phyloP scores from a whole-genome alignment of 2,797 vertebrate genomes.

The Geotrypetes seraphini region DNA sequence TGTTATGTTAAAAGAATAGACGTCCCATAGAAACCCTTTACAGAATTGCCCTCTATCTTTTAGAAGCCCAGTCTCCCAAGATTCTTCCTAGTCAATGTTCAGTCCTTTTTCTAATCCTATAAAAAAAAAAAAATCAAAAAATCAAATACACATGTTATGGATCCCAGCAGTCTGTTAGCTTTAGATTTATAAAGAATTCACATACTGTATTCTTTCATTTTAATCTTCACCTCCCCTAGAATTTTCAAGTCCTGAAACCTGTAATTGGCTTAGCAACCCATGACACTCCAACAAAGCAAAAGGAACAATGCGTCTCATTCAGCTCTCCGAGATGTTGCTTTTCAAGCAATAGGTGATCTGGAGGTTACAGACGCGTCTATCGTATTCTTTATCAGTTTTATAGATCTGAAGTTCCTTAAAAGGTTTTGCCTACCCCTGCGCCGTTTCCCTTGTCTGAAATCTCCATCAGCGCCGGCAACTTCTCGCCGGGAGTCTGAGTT shows the following conservation, averaged over 20 bases:
- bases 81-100: too few relatives aligned
- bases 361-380: slow-evolving; percentile 17
- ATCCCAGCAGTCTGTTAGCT: too few relatives aligned
- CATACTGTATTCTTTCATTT: not conserved
- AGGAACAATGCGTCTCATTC: slow-evolving; percentile 23
- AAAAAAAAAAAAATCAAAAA: too few relatives aligned
- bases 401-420: slow-evolving; percentile 16
- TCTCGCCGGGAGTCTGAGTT: slow-evolving; percentile 45
- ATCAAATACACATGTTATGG: too few relatives aligned
- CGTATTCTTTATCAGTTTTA: slow-evolving; percentile 18
- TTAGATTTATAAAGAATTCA: too few relatives aligned
- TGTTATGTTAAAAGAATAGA: too few relatives aligned
- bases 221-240: not conserved
- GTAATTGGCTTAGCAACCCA: slow-evolving; percentile 16
- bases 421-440: slow-evolving; percentile 16
- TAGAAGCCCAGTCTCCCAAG: too few relatives aligned
- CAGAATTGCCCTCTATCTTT: too few relatives aligned
- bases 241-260: slow-evolving; percentile 3
- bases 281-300: slow-evolving; percentile 28
- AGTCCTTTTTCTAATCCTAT: too few relatives aligned
- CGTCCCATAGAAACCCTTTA: too few relatives aligned
- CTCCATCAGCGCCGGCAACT: slow-evolving; percentile 21
- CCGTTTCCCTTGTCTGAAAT: slow-evolving; percentile 26
- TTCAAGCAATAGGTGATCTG: slow-evolving; percentile 19
- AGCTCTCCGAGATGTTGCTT: slow-evolving; percentile 28